A percentile compares a stretch with the other conserved stretches of the same genome.
These are phyloP conservation scores for Artibeus lituratus DNA, from an alignment of 2,797 vertebrate species.

Conservation along the genomic window DNA sequence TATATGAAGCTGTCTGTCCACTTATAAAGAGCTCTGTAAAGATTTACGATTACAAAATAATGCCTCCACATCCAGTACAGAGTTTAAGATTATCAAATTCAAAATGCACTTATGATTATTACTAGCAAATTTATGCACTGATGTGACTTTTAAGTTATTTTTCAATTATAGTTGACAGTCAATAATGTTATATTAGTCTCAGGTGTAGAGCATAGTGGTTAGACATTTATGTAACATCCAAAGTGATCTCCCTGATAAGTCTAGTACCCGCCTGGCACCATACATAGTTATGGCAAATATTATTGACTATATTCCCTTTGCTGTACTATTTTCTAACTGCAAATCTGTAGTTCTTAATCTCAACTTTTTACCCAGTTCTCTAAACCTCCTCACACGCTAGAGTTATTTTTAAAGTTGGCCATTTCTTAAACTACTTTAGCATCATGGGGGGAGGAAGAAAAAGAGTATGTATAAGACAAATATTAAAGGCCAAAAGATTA, in stretches of 20 bases:
- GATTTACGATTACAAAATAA: not conserved
- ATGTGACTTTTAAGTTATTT: not conserved
- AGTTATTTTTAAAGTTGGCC: not conserved
- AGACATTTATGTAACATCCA: not conserved
- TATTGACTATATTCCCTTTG: not conserved
- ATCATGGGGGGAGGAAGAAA: not conserved
- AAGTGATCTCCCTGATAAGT: not conserved
- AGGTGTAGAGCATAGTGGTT: not conserved
- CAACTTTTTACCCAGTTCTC: not conserved
- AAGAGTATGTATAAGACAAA: not conserved
- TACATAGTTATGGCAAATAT: not conserved
- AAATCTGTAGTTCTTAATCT: not conserved
- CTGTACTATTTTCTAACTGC: not conserved
- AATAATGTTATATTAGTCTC: not conserved
- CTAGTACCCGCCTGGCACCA: no score
- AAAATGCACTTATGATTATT: not conserved
- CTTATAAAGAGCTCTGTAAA: not conserved
- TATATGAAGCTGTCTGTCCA: not conserved
- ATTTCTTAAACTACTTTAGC: not conserved
- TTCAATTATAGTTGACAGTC: not conserved
- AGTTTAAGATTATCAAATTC: not conserved
- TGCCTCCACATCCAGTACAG: not conserved
- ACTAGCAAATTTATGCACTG: not conserved
- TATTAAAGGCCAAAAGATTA: not conserved
- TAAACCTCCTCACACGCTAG: not conserved